Percentiles rank a stretch among this genome's conserved stretches.
Evolutionary conservation across 2,797 vertebrate species (phyloP).

Genomic region (Channallabes apus): DNA sequence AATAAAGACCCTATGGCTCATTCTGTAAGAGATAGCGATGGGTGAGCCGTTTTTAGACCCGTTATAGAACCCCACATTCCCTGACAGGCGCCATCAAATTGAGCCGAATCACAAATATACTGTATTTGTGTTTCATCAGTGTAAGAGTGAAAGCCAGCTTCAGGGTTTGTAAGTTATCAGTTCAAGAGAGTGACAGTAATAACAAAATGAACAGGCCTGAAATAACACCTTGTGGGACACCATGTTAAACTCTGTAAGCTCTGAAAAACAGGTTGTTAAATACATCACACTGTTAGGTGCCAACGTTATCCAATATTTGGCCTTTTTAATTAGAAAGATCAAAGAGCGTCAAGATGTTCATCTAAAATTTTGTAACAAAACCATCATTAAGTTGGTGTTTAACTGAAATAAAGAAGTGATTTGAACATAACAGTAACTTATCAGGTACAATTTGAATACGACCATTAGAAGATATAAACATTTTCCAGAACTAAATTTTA

Average conservation of each 20-base stretch:
- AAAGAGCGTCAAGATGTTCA: neutral
- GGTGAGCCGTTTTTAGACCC: no score
- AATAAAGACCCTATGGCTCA: no score
- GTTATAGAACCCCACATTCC: no score
- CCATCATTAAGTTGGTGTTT: neutral
- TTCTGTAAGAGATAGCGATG: no score
- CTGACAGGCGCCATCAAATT: neutral
- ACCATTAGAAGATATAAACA: neutral
- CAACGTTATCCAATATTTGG: neutral
- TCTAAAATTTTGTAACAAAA: neutral
- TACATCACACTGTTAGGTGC: neutral
- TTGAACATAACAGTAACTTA: neutral
- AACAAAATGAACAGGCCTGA: neutral
- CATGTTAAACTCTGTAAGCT: neutral
- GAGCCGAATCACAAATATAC: neutral
- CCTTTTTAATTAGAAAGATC: neutral
- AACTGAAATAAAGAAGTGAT: neutral
- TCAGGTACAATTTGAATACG: neutral
- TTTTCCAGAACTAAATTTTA: neutral
- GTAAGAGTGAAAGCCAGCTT: neutral
- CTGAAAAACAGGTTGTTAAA: neutral
- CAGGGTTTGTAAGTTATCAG: neutral
- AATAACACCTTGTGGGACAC: slow-evolving; percentile 3
- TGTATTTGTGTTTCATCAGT: neutral
- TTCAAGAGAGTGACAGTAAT: neutral